Conservation (phyloP, 2,797 vertebrate species). For the Labroides dimidiatus region DNA sequence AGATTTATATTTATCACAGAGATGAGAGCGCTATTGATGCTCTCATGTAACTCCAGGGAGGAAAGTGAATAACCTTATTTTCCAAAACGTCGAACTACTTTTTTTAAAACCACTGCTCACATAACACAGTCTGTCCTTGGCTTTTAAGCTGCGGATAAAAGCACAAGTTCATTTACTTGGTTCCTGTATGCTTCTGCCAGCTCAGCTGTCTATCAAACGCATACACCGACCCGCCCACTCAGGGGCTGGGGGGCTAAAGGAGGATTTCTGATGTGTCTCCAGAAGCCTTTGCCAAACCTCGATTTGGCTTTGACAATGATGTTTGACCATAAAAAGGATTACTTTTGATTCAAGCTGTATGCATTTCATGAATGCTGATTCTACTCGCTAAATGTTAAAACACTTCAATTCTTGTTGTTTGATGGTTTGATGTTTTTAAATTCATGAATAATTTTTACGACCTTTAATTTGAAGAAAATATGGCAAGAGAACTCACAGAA, state of each 20-base stretch:
- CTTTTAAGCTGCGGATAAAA: constrained; percentile 17
- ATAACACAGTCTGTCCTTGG: neutral
- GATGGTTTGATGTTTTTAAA: neutral
- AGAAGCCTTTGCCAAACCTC: constrained; percentile 7
- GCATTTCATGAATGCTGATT: neutral
- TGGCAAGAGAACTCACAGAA: neutral
- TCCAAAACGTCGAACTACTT: neutral
- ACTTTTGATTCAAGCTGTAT: neutral
- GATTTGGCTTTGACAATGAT: neutral
- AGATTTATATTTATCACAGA: constrained; percentile 8
- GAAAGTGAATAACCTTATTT: neutral
- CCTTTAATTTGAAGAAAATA: neutral
- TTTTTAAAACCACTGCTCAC: neutral
- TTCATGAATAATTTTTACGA: neutral
- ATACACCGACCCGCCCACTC: neutral
- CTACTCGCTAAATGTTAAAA: constrained; percentile 8
- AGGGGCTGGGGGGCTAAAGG: neutral
- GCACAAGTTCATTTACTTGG: neutral
- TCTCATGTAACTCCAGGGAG: neutral
- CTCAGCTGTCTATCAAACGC: constrained; percentile 6
- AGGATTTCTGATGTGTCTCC: constrained; percentile 14
- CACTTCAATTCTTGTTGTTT: neutral
- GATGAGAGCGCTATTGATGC: constrained; percentile 2
- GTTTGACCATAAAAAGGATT: neutral
- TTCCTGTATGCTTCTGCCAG: neutral